A percentile compares a stretch with the other conserved stretches of the same genome.
These are phyloP conservation scores for Tipula confusa DNA, from an alignment of 2,888 invertebrate genomes.

Conservation along the genomic window DNA sequence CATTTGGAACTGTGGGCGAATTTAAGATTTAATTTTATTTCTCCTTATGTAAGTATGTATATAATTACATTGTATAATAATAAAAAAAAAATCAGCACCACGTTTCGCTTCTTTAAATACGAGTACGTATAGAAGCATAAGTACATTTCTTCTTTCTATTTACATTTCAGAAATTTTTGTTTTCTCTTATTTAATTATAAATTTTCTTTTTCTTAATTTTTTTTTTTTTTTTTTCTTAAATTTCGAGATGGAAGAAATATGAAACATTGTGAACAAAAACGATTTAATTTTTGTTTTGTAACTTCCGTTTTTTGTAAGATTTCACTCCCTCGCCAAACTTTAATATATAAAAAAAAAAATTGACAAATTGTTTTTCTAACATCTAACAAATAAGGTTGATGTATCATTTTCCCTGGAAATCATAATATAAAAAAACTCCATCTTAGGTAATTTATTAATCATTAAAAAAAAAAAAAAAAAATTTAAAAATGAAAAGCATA, in stretches of 20 bases:
- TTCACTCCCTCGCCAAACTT: constrained; percentile 20
- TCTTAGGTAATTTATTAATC: constrained; percentile 25
- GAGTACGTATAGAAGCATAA: neutral
- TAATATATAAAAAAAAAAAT: neutral
- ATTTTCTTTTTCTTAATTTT: neutral
- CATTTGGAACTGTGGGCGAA: neutral
- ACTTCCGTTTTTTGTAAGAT: constrained; percentile 20
- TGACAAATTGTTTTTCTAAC: constrained; percentile 25
- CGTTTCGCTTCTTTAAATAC: neutral
- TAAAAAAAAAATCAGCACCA: neutral
- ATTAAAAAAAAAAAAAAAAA: neutral
- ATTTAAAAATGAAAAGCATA: neutral
- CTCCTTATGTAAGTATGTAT: neutral
- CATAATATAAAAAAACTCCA: neutral
- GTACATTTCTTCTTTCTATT: neutral
- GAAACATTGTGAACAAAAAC: neutral
- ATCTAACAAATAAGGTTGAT: constrained; percentile 25
- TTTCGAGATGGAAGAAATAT: neutral
- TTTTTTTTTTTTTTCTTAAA: too few species aligned
- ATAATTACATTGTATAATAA: neutral
- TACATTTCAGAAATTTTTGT: neutral
- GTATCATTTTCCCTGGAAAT: constrained; percentile 5
- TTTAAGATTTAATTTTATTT: neutral
- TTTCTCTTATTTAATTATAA: neutral
- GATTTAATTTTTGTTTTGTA: neutral